These are phyloP conservation scores for Ammodytes dubius DNA, from an alignment of 2,113 vertebrate species.

Conservation along the genomic window DNA sequence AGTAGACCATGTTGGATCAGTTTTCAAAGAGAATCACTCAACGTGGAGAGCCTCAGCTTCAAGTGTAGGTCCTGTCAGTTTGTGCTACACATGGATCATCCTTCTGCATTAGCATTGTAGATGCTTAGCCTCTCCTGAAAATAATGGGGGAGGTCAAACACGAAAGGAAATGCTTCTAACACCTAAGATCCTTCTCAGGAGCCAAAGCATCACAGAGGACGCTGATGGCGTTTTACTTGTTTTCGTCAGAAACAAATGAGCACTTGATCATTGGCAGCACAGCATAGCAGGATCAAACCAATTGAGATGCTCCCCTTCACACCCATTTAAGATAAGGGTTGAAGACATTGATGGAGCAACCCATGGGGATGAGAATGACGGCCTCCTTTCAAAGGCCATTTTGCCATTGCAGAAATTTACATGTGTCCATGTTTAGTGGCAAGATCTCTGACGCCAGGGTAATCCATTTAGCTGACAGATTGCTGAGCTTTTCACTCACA, in stretches of 20 bases:
- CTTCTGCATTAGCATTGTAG: slow-evolving; percentile 37
- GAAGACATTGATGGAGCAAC: slow-evolving; percentile 55
- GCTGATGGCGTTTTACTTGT: neutral
- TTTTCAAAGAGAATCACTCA: slow-evolving; percentile 68
- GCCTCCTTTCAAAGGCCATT: slow-evolving; percentile 51
- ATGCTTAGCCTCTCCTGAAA: slow-evolving; percentile 23
- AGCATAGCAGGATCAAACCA: slow-evolving; percentile 35
- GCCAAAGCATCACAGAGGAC: neutral
- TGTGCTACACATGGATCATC: slow-evolving; percentile 27
- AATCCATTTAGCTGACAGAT: slow-evolving; percentile 78
- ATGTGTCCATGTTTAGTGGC: slow-evolving; percentile 69
- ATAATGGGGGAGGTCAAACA: slow-evolving; percentile 30
- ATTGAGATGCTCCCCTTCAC: slow-evolving; percentile 47
- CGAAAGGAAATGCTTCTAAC: slow-evolving; percentile 18
- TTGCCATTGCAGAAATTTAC: slow-evolving; percentile 61
- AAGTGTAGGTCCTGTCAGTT: slow-evolving; percentile 22
- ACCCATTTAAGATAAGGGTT: slow-evolving; percentile 34
- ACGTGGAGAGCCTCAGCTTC: slow-evolving; percentile 11
- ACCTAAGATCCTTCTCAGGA: slow-evolving; percentile 2
- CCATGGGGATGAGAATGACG: slow-evolving; percentile 43
- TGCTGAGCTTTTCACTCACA: slow-evolving; percentile 78
- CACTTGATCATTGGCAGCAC: slow-evolving; percentile 33
- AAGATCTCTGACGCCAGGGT: slow-evolving; percentile 63
- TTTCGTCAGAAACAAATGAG: slow-evolving; percentile 55
- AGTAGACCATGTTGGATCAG: slow-evolving; percentile 41